These are phyloP conservation scores for Neopipo cinnamomea DNA, from an alignment of 2,113 vertebrate genomes.

Conservation along the genomic window DNA sequence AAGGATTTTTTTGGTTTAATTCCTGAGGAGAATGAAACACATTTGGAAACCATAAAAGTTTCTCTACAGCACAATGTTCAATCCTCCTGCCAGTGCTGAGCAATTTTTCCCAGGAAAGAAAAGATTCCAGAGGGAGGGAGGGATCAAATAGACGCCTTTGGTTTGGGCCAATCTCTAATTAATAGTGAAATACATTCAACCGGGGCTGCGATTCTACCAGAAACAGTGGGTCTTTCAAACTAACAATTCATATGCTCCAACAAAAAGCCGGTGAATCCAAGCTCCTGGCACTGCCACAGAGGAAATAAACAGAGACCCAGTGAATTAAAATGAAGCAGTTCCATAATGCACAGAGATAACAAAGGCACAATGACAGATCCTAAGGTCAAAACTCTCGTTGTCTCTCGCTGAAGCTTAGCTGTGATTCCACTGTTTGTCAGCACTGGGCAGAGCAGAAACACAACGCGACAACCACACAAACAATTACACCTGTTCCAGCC, in stretches of 20 bases:
- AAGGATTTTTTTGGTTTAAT: conserved; percentile 8
- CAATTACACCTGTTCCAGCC: conserved; percentile 7
- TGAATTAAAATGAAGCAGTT: conserved; percentile 13
- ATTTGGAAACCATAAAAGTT: conserved; percentile 3
- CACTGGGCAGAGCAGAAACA: neutral
- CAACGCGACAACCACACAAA: neutral
- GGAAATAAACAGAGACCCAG: conserved; percentile 24
- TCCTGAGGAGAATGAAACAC: conserved; percentile 7
- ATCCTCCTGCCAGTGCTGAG: neutral
- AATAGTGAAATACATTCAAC: conserved; percentile 1
- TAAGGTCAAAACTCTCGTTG: conserved; percentile 33
- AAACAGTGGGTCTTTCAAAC: neutral
- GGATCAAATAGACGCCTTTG: neutral
- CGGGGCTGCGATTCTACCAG: neutral
- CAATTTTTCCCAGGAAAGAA: conserved; percentile 26
- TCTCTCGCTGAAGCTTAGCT: neutral
- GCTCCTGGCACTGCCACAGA: neutral
- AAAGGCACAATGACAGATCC: conserved; percentile 32
- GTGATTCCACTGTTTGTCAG: neutral
- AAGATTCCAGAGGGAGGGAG: conserved; percentile 33
- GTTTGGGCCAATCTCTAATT: conserved; percentile 8
- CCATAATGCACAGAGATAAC: neutral
- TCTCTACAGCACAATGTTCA: neutral
- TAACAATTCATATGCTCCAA: rapidly evolving
- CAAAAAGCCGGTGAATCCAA: neutral